phyloP scores from a whole-genome alignment of 1,140 invertebrate genomes.

The Holotrichia oblita region DNA sequence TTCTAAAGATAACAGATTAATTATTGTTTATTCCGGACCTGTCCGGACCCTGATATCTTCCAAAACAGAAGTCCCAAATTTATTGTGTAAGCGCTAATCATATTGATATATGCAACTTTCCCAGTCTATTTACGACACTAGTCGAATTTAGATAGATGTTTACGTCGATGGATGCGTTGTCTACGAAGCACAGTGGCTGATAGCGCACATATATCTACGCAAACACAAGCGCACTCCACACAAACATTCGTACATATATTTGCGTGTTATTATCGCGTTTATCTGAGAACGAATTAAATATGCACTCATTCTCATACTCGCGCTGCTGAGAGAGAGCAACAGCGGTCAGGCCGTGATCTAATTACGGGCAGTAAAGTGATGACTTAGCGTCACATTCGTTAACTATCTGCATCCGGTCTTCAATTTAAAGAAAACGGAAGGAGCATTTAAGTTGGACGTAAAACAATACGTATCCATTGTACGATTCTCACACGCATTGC shows the following conservation, averaged over 20 bases:
- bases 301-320: constrained; percentile 30
- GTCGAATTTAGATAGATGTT: neutral
- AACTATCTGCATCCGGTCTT: constrained; percentile 39
- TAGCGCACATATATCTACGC: neutral
- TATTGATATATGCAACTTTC: too few relatives aligned
- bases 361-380: constrained; percentile 38
- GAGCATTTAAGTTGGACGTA: constrained; percentile 40
- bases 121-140: neutral
- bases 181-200: neutral
- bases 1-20: too few relatives aligned
- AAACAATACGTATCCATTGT: constrained; percentile 39
- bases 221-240: neutral
- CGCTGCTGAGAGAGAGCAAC: constrained; percentile 11
- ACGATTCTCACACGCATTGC: constrained; percentile 36
- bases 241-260: constrained; percentile 6
- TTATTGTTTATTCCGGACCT: too few relatives aligned
- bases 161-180: neutral
- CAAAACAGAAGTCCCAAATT: too few relatives aligned
- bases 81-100: too few relatives aligned
- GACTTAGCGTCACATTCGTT: constrained; percentile 40
- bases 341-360: constrained; percentile 39
- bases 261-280: constrained; percentile 34
- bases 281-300: constrained; percentile 40
- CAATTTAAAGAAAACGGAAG: constrained; percentile 41
- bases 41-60: too few relatives aligned